phyloP scores from a whole-genome alignment of 2,113 vertebrate species.

The Urocolius indicus region DNA sequence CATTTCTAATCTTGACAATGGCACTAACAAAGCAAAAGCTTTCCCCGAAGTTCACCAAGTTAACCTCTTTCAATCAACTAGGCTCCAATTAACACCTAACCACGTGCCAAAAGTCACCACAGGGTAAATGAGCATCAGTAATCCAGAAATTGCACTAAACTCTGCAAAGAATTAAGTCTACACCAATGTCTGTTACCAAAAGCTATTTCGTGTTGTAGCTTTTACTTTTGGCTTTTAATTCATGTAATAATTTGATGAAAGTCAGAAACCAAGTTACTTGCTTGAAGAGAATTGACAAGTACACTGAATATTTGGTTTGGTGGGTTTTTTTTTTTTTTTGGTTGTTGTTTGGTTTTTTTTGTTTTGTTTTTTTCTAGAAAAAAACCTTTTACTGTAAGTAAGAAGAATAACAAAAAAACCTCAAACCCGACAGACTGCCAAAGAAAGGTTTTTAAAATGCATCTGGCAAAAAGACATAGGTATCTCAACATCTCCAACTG shows the following conservation, averaged over 20 bases:
- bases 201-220: neutral
- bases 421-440: neutral
- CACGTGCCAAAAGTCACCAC: neutral
- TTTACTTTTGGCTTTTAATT: neutral
- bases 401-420: neutral
- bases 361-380: neutral
- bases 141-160: neutral
- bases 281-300: neutral
- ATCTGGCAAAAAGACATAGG: neutral
- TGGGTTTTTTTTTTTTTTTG: too few species aligned
- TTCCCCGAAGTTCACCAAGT: neutral
- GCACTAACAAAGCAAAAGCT: neutral
- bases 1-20: neutral
- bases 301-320: neutral
- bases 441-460: neutral
- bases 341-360: too few species aligned
- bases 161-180: neutral
- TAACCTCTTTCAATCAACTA: neutral
- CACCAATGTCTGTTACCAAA: neutral
- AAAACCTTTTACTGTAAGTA: neutral
- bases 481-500: neutral
- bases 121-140: neutral
- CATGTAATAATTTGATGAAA: neutral
- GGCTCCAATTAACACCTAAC: neutral
- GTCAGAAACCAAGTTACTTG: neutral